Evolutionary conservation across 1,140 invertebrate genomes (phyloP).

Genomic region (Pinna nobilis): DNA sequence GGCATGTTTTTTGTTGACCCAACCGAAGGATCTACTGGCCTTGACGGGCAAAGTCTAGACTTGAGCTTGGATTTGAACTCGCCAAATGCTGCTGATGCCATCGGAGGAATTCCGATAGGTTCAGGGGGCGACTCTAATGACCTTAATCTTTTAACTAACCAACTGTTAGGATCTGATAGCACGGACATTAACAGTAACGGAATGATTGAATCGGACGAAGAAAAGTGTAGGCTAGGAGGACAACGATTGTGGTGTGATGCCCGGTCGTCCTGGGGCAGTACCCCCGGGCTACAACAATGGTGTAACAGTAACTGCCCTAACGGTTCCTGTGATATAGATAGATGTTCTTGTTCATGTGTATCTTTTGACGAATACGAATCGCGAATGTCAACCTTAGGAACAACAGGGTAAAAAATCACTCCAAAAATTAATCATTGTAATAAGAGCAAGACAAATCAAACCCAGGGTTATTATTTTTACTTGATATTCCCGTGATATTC

Average conservation of each 20-base stretch:
- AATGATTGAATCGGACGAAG: too few relatives aligned
- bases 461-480: too few relatives aligned
- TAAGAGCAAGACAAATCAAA: too few relatives aligned
- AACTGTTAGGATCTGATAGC: too few relatives aligned
- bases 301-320: constrained; percentile 11
- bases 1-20: neutral
- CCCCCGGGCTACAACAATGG: constrained; percentile 3
- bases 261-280: neutral
- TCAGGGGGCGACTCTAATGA: neutral
- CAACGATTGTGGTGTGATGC: constrained; percentile 7
- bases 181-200: too few relatives aligned
- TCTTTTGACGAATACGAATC: neutral
- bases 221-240: too few relatives aligned
- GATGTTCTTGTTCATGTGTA: neutral
- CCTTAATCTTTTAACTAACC: neutral
- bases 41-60: neutral
- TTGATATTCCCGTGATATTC: too few relatives aligned
- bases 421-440: too few relatives aligned
- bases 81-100: neutral
- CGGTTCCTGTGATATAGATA: constrained; percentile 10
- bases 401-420: too few relatives aligned
- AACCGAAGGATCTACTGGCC: constrained; percentile 3
- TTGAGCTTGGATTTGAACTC: too few relatives aligned
- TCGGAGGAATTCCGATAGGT: neutral
- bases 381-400: neutral